Conservation (phyloP, 2,888 invertebrate genomes). For the Drosophila fungiperda region DNA sequence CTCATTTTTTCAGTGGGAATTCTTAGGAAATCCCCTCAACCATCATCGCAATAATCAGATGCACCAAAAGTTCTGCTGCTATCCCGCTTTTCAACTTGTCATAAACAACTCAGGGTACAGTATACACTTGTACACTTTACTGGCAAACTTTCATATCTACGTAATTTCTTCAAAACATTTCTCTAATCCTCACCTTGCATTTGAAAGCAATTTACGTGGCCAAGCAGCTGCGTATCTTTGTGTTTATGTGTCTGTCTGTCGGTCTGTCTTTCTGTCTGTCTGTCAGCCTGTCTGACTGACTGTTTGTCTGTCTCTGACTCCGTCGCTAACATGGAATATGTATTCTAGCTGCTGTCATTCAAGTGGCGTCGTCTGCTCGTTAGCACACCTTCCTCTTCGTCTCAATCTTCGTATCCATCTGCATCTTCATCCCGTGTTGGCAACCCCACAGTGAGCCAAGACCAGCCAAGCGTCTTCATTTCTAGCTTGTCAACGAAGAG, state of each 20-base stretch:
- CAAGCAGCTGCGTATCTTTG: constrained; percentile 46
- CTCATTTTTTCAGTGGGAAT: constrained; percentile 7
- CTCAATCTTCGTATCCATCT: constrained; percentile 8
- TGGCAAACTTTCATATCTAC: constrained; percentile 66
- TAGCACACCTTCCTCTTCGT: constrained; percentile 60
- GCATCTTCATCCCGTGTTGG: constrained; percentile 24
- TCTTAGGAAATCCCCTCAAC: constrained; percentile 1
- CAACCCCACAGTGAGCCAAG: constrained; percentile 32
- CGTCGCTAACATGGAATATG: constrained; percentile 28
- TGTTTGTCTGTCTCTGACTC: constrained; percentile 11
- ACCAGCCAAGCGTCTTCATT: constrained; percentile 55
- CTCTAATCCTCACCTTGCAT: constrained; percentile 76
- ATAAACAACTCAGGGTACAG: not conserved
- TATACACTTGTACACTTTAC: constrained; percentile 41
- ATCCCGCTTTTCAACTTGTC: not conserved
- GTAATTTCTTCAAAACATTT: constrained; percentile 64
- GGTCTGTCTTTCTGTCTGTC: constrained; percentile 16
- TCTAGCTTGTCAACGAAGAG: constrained; percentile 55
- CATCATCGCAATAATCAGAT: constrained; percentile 22
- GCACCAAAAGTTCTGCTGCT: constrained; percentile 3
- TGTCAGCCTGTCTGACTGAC: constrained; percentile 8
- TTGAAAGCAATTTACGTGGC: constrained; percentile 74
- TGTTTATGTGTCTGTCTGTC: constrained; percentile 13
- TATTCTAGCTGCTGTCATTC: constrained; percentile 68
- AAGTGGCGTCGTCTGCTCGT: constrained; percentile 77